A percentile compares a stretch with the other conserved stretches of the same genome.
Evolutionary conservation across 2,797 vertebrate species (phyloP).

Genomic region (Sebastes hubbsi): DNA sequence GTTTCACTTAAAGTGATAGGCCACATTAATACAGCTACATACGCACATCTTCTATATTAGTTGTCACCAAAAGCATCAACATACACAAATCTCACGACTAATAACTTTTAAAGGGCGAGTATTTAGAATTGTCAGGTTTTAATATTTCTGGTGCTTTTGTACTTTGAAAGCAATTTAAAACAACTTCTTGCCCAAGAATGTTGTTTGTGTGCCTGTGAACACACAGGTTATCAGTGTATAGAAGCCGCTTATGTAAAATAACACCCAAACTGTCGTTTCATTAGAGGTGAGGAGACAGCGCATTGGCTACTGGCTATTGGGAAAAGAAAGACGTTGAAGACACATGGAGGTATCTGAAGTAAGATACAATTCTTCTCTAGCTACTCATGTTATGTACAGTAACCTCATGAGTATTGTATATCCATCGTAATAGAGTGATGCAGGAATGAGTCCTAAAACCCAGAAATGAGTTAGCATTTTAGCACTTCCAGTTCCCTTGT

Average conservation of each 20-base stretch:
- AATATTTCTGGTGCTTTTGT: neutral
- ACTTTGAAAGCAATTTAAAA: neutral
- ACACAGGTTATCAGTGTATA: neutral
- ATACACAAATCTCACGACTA: neutral
- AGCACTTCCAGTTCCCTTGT: too few relatives aligned
- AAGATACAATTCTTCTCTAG: neutral
- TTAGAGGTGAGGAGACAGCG: neutral
- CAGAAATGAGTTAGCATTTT: too few relatives aligned
- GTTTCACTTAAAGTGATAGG: slow-evolving; percentile 47
- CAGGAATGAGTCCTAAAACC: too few relatives aligned
- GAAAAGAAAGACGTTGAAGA: neutral
- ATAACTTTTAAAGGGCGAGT: neutral
- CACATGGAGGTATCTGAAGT: slow-evolving; percentile 4
- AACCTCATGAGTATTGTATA: slow-evolving; percentile 11
- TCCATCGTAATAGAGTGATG: neutral
- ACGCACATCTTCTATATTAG: neutral
- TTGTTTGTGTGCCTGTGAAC: neutral
- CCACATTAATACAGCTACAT: slow-evolving; percentile 7
- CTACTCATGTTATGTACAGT: neutral
- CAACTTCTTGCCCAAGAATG: neutral
- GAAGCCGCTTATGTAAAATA: neutral
- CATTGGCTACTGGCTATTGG: neutral
- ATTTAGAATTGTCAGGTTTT: neutral
- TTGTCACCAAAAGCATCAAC: slow-evolving; percentile 5
- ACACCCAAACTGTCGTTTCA: neutral